Evolutionary conservation across 2,797 vertebrate species (phyloP), one percentile per base, ranked within the genome.

Genomic region (Sebastes steindachneri): DNA sequence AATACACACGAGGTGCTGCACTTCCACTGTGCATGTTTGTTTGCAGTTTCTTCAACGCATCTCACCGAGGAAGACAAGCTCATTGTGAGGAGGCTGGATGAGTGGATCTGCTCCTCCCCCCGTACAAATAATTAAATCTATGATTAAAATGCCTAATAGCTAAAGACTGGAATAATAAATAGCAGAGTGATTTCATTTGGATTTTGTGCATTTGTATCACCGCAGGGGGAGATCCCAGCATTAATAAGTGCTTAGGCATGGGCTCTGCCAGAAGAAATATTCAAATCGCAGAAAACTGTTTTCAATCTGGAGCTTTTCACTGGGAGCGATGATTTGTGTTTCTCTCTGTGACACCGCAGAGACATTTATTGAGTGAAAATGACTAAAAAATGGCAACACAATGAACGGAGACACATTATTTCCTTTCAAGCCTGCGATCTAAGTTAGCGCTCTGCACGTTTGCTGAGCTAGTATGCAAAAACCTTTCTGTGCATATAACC

Each of bases 131-230:
- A 88, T 85, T 73, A 84, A 82, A 86, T 71, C 73, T 82, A 57
- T 85, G 77, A 89, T 87, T 87, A 92, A 90, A 89, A 90, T 80
- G 65, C 85, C 81, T 73, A 85, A 81, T 62, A 77, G 87, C 86
- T 59, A 48, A 75, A 82, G 73, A 79, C 55, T 74, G 71, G 66
- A 88, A 86, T 79, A 91, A 92, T 82, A 89, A 89, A 89, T 85
- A 86, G 77, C 58, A 31, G 73, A 66, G 62, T 81, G 70, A 86
- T 88, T 91, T 87, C 63, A 91, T 86, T 86, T 85, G 41, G 74
- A 83, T 79, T 64, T 65, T 85, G 70, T 84, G 75, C 77, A 80
- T 85, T 85, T 85, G 35, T 29, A 68, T 74, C 74, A 81, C 85
- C 75, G 66, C 65, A 23, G 82, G 79, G 81, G 79, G 77, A 35